Evolutionary conservation across 2,888 invertebrate species (phyloP).

Genomic region (Acanthopleura granulata): DNA sequence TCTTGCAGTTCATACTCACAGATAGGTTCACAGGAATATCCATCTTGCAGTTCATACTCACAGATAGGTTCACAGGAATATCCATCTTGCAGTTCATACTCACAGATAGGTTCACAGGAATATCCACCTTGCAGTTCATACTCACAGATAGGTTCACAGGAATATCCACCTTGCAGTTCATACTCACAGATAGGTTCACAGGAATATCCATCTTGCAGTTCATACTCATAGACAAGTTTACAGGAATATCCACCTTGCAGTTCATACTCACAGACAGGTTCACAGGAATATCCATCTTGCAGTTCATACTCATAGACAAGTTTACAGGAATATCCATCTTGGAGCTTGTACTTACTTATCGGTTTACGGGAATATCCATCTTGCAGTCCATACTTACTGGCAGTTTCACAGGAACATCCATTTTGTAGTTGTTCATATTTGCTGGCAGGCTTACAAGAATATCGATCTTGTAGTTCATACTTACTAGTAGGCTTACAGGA

Average conservation of each 20-base stretch:
- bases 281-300: slow-evolving; percentile 37
- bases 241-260: too few relatives aligned
- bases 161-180: too few relatives aligned
- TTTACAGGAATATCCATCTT: slow-evolving; percentile 32
- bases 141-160: too few relatives aligned
- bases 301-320: slow-evolving; percentile 32
- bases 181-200: slow-evolving; percentile 55
- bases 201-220: slow-evolving; percentile 54
- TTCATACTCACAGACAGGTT: slow-evolving; percentile 24
- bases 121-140: slow-evolving; percentile 55
- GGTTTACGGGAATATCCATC: slow-evolving; percentile 62
- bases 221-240: too few relatives aligned
- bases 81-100: too few relatives aligned
- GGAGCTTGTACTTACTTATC: slow-evolving; percentile 45
- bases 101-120: slow-evolving; percentile 60
- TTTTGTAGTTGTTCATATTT: too few relatives aligned
- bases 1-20: too few relatives aligned
- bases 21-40: slow-evolving; percentile 63
- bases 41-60: slow-evolving; percentile 56
- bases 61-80: too few relatives aligned
- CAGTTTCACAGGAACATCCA: slow-evolving; percentile 60
- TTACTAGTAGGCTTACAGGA: slow-evolving; percentile 62
- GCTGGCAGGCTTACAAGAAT: too few relatives aligned
- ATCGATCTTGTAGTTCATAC: slow-evolving; percentile 46
- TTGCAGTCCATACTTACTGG: slow-evolving; percentile 46